Evolutionary conservation across 2,888 invertebrate genomes (phyloP).

Genomic region (Hanleya hanleyi): DNA sequence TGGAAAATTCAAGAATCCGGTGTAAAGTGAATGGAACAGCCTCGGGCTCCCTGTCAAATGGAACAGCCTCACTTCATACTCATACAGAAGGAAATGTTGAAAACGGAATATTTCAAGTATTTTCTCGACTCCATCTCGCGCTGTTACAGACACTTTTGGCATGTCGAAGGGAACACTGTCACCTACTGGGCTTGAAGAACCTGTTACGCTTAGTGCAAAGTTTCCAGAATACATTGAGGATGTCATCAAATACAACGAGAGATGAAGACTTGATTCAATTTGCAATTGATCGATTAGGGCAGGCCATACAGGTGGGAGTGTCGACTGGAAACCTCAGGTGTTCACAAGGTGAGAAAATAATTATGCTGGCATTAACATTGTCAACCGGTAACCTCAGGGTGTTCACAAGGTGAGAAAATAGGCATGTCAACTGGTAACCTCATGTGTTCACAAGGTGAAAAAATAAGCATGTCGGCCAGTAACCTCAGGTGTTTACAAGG

Average conservation of each 20-base stretch:
- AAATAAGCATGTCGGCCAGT: too few species aligned
- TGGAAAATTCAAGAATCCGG: neutral
- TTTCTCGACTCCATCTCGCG: neutral
- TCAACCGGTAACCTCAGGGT: too few species aligned
- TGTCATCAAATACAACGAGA: slow-evolving; percentile 17
- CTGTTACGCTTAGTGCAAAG: slow-evolving; percentile 37
- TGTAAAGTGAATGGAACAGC: slow-evolving; percentile 14
- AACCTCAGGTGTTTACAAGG: too few species aligned
- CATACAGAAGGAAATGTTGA: too few species aligned
- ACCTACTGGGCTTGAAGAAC: slow-evolving; percentile 47
- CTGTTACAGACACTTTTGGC: neutral
- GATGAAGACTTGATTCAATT: slow-evolving; percentile 75
- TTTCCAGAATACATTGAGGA: slow-evolving; percentile 31
- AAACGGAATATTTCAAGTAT: neutral
- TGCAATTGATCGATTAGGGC: slow-evolving; percentile 85
- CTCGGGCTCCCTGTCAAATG: slow-evolving; percentile 26
- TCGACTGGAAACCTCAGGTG: slow-evolving; percentile 87
- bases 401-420: too few species aligned
- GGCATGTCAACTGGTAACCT: too few species aligned
- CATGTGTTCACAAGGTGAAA: too few species aligned
- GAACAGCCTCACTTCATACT: too few species aligned
- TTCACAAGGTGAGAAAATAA: slow-evolving; percentile 82
- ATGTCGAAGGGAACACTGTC: slow-evolving; percentile 38
- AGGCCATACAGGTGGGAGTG: slow-evolving; percentile 87
- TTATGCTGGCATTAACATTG: too few species aligned